Conservation (phyloP, 2,797 vertebrate species). For the Malurus leucopterus region DNA sequence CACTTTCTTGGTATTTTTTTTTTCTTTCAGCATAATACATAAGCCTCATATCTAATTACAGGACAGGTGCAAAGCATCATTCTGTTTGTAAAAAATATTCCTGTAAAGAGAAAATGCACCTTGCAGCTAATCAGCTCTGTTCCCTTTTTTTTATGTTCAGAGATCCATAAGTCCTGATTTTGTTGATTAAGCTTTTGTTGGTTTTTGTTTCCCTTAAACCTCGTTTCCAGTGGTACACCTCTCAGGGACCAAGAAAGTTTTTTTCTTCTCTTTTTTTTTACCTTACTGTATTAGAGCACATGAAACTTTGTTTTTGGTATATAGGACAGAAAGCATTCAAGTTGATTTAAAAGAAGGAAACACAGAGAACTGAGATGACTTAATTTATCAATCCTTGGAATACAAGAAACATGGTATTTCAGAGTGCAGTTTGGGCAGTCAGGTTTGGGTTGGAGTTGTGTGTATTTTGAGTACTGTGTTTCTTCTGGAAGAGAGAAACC, state of each 20-base stretch:
- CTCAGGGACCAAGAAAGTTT: background rate
- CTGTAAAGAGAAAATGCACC: background rate
- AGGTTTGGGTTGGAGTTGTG: background rate
- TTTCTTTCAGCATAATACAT: background rate
- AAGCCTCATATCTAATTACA: background rate
- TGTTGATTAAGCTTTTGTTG: background rate
- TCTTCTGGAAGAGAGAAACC: background rate
- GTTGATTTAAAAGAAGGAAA: background rate
- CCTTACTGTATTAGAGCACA: background rate
- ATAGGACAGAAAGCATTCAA: background rate
- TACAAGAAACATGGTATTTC: background rate
- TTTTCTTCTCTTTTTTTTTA: background rate
- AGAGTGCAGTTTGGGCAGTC: background rate
- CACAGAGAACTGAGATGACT: background rate
- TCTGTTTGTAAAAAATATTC: background rate
- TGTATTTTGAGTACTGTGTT: background rate
- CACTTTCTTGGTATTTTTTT: background rate
- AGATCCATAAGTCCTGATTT: background rate
- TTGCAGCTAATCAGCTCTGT: background rate
- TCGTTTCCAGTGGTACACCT: background rate
- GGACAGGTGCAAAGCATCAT: background rate
- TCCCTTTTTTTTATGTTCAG: background rate
- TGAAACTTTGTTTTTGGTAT: background rate
- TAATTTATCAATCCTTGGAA: background rate
- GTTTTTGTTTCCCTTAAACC: background rate